Evolutionary conservation across 2,113 vertebrate species (phyloP), one percentile per base, ranked within the genome.

Genomic region (Atherinomorus stipes): DNA sequence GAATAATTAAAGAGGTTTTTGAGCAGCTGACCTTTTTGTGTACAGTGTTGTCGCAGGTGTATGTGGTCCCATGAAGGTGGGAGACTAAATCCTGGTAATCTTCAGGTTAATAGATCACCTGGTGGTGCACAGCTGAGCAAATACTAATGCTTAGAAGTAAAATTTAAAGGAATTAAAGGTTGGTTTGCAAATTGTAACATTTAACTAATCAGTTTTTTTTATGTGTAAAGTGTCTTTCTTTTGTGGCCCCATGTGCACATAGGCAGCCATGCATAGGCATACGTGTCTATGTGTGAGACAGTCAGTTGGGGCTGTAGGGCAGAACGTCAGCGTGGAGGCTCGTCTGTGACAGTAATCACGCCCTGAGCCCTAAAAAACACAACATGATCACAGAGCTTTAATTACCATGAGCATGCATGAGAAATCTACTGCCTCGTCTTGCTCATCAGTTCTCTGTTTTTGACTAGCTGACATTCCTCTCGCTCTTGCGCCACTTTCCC

Each of bases 1-100:
- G 31, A 85, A 90, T 88, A 74, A 87, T 85, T 79, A 34, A 89
- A 73, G 54, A 74, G 19, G 23, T 61, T 47, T 40, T 37, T 52
- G 49, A 76, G 63, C 42, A 51, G 45, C 7, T 31, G 34, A 26
- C 22, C 45, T 15, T 34, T 62, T 51, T 61, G 58, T 63, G 42
- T 49, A 19, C 11, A 23, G 47, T 47, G 53, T 37, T 63, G 26
- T 47, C 28, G 16, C 34, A 13, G 44, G 19, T 71, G 22, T 1
- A 31, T 9, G 40, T 58, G 11, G 44, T 57, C 12, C 31, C 44
- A 11, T 44, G 18, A 44, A 31, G 53, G 49, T 11, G 11, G 19
- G 51, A 38, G 21, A 18, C 2, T 1, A 42, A 19, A 25, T 15
- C 16, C 16, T n/a, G 44, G 16, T n/a, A 18, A 47, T 18, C 12